Evolutionary conservation across 2,888 invertebrate species (phyloP).

Genomic region (Cabera pusaria): DNA sequence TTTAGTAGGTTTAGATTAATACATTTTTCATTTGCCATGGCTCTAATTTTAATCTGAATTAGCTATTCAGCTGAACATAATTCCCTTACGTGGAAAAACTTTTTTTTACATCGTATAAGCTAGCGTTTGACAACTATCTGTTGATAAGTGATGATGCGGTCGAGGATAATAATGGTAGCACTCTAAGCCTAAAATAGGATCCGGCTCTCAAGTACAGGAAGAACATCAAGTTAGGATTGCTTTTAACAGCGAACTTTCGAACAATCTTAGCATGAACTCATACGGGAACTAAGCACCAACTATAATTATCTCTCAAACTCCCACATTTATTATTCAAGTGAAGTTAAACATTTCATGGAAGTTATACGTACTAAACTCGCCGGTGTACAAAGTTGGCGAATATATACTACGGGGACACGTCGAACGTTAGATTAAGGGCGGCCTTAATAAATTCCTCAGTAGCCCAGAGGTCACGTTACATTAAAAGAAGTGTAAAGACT

Average conservation of each 20-base stretch:
- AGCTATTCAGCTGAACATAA: no score
- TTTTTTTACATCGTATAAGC: no score
- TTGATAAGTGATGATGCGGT: no score
- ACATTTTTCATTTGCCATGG: no score
- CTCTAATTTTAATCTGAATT: no score
- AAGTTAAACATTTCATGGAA: slow-evolving; percentile 28
- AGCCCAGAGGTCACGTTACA: slow-evolving; percentile 17
- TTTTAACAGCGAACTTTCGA: slow-evolving; percentile 27
- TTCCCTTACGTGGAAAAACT: no score
- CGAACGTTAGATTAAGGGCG: slow-evolving; percentile 20
- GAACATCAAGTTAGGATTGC: slow-evolving; percentile 11
- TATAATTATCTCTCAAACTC: slow-evolving; percentile 24
- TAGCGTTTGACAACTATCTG: no score
- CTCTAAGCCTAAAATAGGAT: no score
- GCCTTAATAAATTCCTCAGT: slow-evolving; percentile 18
- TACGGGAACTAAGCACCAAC: slow-evolving; percentile 21
- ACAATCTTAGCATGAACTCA: slow-evolving; percentile 36
- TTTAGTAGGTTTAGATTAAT: no score
- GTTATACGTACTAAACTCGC: slow-evolving; percentile 17
- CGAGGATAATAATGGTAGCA: no score
- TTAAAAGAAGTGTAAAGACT: slow-evolving; percentile 21
- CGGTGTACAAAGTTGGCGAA: slow-evolving; percentile 16
- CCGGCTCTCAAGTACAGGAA: no score
- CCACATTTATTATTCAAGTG: slow-evolving; percentile 26
- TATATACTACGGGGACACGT: slow-evolving; percentile 6